Conservation (phyloP, 37 sponge, comb jelly and placozoan species). For the Chondrilla cf. caribensis region DNA sequence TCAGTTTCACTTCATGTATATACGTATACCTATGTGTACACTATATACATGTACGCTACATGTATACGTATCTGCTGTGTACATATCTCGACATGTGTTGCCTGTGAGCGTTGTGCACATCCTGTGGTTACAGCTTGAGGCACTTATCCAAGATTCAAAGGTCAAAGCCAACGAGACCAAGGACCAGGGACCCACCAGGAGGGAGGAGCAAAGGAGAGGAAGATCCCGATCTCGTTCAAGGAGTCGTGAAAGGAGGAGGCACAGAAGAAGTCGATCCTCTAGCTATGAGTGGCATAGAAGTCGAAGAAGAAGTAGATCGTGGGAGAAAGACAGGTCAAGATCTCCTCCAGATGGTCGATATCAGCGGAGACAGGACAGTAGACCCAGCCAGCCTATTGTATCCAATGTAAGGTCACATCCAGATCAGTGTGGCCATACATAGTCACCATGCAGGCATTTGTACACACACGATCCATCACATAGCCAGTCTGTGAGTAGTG, state of each 20-base stretch:
- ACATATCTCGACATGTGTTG: background rate
- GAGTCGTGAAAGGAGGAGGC: constrained; percentile 27
- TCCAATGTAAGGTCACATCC: constrained; percentile 28
- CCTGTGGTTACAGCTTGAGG: constrained; percentile 29
- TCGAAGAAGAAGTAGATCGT: constrained; percentile 21
- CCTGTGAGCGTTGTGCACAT: background rate
- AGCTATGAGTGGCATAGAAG: background rate
- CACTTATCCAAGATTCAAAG: constrained; percentile 21
- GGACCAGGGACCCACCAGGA: background rate
- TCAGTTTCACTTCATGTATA: too few species aligned
- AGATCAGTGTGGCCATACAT: too few species aligned
- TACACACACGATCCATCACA: too few species aligned
- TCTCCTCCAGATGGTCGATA: background rate
- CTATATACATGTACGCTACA: too few species aligned
- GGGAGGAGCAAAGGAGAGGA: background rate
- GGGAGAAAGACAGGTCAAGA: constrained; percentile 36
- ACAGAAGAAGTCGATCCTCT: background rate
- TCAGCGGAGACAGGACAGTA: constrained; percentile 2
- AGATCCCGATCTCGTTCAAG: constrained; percentile 36
- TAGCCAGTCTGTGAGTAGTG: too few species aligned
- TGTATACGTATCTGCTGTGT: too few species aligned
- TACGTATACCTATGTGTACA: too few species aligned
- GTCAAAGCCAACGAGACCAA: background rate
- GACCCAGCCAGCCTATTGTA: constrained; percentile 21
- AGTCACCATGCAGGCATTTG: too few species aligned